Conservation (phyloP, 2,888 invertebrate species). For the Calephelis perditalis region DNA sequence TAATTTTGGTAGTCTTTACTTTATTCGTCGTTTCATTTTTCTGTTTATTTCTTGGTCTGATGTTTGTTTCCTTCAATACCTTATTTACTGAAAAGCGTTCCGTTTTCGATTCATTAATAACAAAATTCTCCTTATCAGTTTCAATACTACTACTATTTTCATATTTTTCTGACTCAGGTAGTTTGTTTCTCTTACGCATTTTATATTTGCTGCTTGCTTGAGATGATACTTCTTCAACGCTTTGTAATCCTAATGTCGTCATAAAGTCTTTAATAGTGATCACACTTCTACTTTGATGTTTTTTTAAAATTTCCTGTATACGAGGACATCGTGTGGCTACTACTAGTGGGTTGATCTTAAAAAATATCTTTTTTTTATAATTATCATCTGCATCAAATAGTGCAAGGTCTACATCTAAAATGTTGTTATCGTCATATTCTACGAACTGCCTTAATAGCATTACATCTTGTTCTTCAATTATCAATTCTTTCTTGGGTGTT, state of each 20-base stretch:
- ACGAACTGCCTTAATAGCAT: conserved; percentile 36
- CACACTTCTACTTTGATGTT: conserved; percentile 14
- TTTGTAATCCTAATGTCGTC: conserved; percentile 38
- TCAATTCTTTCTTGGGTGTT: conserved; percentile 36
- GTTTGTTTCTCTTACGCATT: conserved; percentile 11
- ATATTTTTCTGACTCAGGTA: background rate
- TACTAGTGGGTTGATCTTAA: conserved; percentile 50
- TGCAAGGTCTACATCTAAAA: conserved; percentile 35
- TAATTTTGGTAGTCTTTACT: background rate
- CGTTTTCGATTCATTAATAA: background rate
- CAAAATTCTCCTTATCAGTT: conserved; percentile 16
- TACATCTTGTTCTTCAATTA: conserved; percentile 40
- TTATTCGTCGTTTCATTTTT: background rate
- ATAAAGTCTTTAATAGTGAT: conserved; percentile 37
- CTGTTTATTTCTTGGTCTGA: background rate
- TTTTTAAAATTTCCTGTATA: conserved; percentile 27
- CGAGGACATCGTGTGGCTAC: conserved; percentile 34
- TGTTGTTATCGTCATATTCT: conserved; percentile 25
- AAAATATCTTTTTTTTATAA: conserved; percentile 41
- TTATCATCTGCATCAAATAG: conserved; percentile 40
- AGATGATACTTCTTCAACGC: conserved; percentile 27
- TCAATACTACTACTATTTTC: conserved; percentile 2
- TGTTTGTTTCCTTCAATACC: background rate
- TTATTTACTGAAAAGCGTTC: background rate
- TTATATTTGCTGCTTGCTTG: conserved; percentile 17